Percentiles rank a stretch among this genome's conserved stretches.
Conservation (phyloP, 2,888 invertebrate genomes). For the Amphimallon solstitiale region DNA sequence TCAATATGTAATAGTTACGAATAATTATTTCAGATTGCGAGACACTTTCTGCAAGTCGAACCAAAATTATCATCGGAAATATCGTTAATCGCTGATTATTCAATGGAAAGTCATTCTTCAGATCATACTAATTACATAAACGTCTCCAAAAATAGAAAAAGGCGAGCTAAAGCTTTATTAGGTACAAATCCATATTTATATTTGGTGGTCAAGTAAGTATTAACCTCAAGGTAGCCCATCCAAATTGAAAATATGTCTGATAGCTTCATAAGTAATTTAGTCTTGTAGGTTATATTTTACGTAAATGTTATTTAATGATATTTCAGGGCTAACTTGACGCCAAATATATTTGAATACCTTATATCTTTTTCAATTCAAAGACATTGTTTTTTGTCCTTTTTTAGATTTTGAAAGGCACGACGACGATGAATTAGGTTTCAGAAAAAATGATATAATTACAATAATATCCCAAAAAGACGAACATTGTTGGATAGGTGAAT, state of each 20-base stretch:
- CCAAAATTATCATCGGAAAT: conserved; percentile 85
- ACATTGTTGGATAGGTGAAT: conserved; percentile 98
- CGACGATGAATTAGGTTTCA: conserved; percentile 97
- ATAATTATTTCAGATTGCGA: conserved; percentile 75
- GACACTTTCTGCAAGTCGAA: conserved; percentile 95
- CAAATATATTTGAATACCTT: no score
- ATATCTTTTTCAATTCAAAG: not conserved
- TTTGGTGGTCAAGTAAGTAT: no score
- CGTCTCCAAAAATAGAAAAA: conserved; percentile 85
- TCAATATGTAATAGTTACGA: no score
- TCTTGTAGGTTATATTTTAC: not conserved
- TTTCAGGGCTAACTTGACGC: no score
- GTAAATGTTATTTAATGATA: no score
- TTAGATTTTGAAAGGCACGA: conserved; percentile 96
- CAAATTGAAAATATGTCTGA: no score
- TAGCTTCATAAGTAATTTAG: no score
- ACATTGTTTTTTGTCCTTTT: conserved; percentile 41
- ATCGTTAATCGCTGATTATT: conserved; percentile 89
- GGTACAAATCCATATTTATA: no score
- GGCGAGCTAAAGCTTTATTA: conserved; percentile 93
- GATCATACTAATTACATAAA: conserved; percentile 97
- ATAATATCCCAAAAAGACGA: conserved; percentile 97
- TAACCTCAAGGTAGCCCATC: no score
- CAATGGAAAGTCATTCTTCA: conserved; percentile 92
- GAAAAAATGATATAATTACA: conserved; percentile 98